Conservation (phyloP, 2,113 vertebrate species). For the Pterophyllum scalare region DNA sequence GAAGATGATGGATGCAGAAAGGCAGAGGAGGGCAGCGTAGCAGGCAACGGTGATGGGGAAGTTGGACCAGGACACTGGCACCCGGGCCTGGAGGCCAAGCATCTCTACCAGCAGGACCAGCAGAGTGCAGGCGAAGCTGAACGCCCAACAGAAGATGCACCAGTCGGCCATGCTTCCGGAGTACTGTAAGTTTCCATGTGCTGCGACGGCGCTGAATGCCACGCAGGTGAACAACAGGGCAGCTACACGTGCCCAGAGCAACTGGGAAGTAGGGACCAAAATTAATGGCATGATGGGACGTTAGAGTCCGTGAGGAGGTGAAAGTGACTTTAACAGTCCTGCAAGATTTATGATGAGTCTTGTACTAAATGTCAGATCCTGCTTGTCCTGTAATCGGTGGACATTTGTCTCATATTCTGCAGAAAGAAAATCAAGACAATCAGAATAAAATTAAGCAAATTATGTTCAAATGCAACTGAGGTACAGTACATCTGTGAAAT, state of each 20-base stretch:
- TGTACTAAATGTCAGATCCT: background rate
- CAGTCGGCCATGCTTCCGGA: constrained; percentile 59
- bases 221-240: constrained; percentile 84
- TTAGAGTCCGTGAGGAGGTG: background rate
- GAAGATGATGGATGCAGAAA: constrained; percentile 86
- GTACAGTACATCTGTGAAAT: fast-evolving
- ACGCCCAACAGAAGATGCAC: constrained; percentile 89
- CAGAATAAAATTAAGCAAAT: background rate
- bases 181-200: constrained; percentile 35
- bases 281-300: constrained; percentile 75
- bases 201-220: constrained; percentile 76
- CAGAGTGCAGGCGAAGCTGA: constrained; percentile 84
- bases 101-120: constrained; percentile 85
- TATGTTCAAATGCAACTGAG: background rate
- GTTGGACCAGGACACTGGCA: constrained; percentile 86
- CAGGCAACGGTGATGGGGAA: constrained; percentile 87
- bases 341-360: background rate
- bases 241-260: constrained; percentile 81
- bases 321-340: background rate
- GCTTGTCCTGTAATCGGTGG: constrained; percentile 8
- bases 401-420: constrained; percentile 31
- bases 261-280: constrained; percentile 70
- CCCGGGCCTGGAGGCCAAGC: constrained; percentile 74
- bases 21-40: constrained; percentile 85
- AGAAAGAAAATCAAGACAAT: background rate